These are phyloP conservation scores for Tipula helvola DNA, from an alignment of 2,888 invertebrate species.

Conservation along the genomic window DNA sequence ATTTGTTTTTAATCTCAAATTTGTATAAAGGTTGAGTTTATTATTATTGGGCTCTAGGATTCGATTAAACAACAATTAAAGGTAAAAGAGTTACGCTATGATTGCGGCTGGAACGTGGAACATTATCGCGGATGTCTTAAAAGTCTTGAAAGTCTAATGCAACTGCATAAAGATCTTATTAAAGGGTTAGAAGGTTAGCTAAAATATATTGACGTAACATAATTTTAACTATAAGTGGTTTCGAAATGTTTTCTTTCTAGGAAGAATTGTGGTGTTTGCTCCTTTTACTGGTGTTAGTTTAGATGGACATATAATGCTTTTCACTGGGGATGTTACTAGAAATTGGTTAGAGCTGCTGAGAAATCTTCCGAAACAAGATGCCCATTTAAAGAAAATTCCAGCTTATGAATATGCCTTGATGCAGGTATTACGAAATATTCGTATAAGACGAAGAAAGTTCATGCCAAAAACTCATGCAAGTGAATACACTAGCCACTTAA, in stretches of 20 bases:
- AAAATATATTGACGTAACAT: not conserved
- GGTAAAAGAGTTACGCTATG: slow-evolving; percentile 54
- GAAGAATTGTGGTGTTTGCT: slow-evolving; percentile 70
- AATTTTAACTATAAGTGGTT: not conserved
- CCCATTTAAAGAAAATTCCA: slow-evolving; percentile 59
- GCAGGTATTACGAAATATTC: slow-evolving; percentile 67
- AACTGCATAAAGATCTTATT: slow-evolving; percentile 62
- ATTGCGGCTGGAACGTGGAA: slow-evolving; percentile 78
- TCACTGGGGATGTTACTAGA: slow-evolving; percentile 83
- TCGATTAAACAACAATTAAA: slow-evolving; percentile 32
- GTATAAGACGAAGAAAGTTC: slow-evolving; percentile 77
- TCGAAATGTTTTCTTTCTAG: slow-evolving; percentile 33
- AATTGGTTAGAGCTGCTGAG: slow-evolving; percentile 85
- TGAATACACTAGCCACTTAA: slow-evolving; percentile 72
- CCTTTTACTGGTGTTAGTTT: slow-evolving; percentile 84
- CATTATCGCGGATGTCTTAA: slow-evolving; percentile 85
- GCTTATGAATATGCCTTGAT: slow-evolving; percentile 76
- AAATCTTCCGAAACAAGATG: slow-evolving; percentile 64
- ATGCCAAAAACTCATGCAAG: slow-evolving; percentile 82
- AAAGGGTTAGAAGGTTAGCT: slow-evolving; percentile 45
- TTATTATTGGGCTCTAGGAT: not conserved
- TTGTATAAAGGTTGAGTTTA: slow-evolving; percentile 5
- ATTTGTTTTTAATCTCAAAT: not conserved
- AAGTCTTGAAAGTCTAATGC: slow-evolving; percentile 62
- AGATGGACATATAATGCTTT: slow-evolving; percentile 80